These are phyloP conservation scores for Spodoptera littoralis DNA, from an alignment of 2,888 invertebrate species.

Conservation along the genomic window DNA sequence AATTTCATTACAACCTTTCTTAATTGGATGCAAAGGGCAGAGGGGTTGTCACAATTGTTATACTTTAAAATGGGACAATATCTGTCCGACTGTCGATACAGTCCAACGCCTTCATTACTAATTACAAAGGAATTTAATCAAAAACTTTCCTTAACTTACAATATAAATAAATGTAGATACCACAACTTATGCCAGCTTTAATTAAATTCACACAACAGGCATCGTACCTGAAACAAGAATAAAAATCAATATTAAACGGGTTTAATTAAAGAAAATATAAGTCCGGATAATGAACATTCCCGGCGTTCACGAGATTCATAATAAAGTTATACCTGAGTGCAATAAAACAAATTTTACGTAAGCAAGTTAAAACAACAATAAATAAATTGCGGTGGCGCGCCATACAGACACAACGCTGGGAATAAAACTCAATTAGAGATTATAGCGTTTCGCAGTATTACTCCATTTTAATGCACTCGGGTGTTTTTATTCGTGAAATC, in stretches of 20 bases:
- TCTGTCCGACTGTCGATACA: slow-evolving; percentile 24
- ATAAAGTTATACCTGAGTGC: slow-evolving; percentile 44
- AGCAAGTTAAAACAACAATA: slow-evolving; percentile 56
- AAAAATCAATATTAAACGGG: slow-evolving; percentile 17
- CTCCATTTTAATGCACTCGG: slow-evolving; percentile 62
- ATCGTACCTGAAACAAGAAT: slow-evolving; percentile 43
- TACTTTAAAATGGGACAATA: slow-evolving; percentile 24
- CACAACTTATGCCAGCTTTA: too few species aligned
- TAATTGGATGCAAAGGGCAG: slow-evolving; percentile 49
- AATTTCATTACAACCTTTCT: slow-evolving; percentile 52
- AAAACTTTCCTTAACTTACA: neutral
- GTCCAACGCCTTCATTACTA: slow-evolving; percentile 5
- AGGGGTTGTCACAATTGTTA: slow-evolving; percentile 41
- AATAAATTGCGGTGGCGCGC: slow-evolving; percentile 59
- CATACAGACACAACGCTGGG: slow-evolving; percentile 58
- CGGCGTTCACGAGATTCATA: slow-evolving; percentile 38
- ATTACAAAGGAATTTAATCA: slow-evolving; percentile 7
- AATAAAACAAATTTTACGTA: slow-evolving; percentile 56
- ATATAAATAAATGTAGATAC: too few species aligned
- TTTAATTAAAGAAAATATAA: slow-evolving; percentile 31
- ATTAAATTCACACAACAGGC: neutral
- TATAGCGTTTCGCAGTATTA: slow-evolving; percentile 66
- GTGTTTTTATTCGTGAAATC: slow-evolving; percentile 61
- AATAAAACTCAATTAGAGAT: slow-evolving; percentile 75
- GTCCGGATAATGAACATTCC: slow-evolving; percentile 6